Evolutionary conservation across 2,888 invertebrate species (phyloP), one percentile per base, ranked within the genome.

Genomic region (Coleophora flavipennella): DNA sequence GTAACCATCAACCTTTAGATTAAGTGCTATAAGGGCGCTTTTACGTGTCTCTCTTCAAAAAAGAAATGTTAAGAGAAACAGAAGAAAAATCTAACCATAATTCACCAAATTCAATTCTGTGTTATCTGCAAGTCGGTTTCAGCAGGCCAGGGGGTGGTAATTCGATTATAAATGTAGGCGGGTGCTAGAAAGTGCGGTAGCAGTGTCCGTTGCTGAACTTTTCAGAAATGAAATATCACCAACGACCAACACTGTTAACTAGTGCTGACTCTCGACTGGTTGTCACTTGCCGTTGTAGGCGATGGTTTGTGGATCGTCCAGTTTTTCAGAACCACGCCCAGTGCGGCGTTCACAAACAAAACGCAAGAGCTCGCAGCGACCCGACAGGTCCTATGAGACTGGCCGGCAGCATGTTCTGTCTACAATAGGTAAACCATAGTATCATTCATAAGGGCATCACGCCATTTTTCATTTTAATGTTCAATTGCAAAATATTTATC

Each of bases 241-340:
- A 81, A 81, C 79, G 79, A 64, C 49, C 71, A 73, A 68, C 78
- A 81, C 74, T 71, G 75, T 67, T 73, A 48, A 61, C 67, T 80
- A 60, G 63, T 64, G 58, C 55, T n/a, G 57, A 53, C 50, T 68
- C 53, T 64, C 59, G 74, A 73, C 73, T 76, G 66, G 73, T 73
- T 74, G 71, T 69, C 78, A 66, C 70, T 69, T 68, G 74, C 76
- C 77, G 76, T 71, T 77, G 76, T 83, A 81, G 84, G 81, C 84
- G 83, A 73, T 81, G 78, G 83, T 81, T 71, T 81, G 80, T 83
- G 84, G 84, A 84, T 83, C 83, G 83, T 83, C 84, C 81, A 84
- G 84, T 84, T 84, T 84, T 84, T 84, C 84, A 84, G 84, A 84
- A 64, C 76, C 65, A 71, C 81, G 83, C 83, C 83, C 72, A 75